phyloP scores from a whole-genome alignment of 2,888 invertebrate species.

The Mesodorylaimus sp. region DNA sequence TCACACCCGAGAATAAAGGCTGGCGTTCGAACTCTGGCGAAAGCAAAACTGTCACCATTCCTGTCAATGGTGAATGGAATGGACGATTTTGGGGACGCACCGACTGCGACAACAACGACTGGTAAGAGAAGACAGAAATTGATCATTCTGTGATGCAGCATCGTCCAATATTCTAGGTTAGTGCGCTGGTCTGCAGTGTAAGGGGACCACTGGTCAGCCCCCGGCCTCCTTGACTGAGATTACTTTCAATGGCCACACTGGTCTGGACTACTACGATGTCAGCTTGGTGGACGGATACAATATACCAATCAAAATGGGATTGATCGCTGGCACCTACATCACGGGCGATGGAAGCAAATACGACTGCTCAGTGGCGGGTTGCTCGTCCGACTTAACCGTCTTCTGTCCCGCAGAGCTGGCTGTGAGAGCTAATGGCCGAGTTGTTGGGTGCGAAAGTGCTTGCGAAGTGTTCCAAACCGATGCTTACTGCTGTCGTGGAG shows the following conservation, averaged over 20 bases:
- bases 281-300: constrained; percentile 40
- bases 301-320: constrained; percentile 21
- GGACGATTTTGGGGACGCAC: constrained; percentile 37
- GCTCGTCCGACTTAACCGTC: too few species aligned
- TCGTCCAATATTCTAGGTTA: too few species aligned
- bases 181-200: too few species aligned
- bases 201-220: constrained; percentile 35
- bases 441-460: too few species aligned
- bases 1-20: neutral
- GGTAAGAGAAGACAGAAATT: constrained; percentile 30
- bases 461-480: too few species aligned
- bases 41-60: neutral
- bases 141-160: constrained; percentile 18
- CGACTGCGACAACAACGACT: constrained; percentile 29
- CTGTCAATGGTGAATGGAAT: constrained; percentile 29
- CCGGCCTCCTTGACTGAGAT: constrained; percentile 36
- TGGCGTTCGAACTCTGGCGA: neutral
- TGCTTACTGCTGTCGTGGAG: too few species aligned
- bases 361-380: too few species aligned
- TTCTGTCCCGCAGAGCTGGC: too few species aligned
- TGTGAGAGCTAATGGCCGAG: too few species aligned
- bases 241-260: constrained; percentile 30
- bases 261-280: constrained; percentile 38
- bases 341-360: too few species aligned
- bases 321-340: constrained; percentile 15